Evolutionary conservation across 2,888 invertebrate species (phyloP).

Genomic region (Exocentrus adspersus): DNA sequence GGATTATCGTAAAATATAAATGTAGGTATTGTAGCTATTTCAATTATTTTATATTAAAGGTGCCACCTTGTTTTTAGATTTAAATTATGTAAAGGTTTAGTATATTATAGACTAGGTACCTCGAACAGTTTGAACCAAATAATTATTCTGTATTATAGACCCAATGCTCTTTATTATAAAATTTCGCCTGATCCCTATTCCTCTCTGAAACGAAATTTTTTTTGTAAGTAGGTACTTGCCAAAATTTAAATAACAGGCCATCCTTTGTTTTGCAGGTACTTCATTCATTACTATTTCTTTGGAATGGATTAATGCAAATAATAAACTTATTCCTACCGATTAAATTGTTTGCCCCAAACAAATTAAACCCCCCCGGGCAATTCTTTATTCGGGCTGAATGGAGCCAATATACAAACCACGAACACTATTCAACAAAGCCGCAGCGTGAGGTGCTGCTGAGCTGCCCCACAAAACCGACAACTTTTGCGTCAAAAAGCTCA

Average conservation of each 20-base stretch:
- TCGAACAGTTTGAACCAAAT: no score
- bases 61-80: not conserved
- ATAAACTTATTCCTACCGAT: not conserved
- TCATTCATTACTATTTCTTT: no score
- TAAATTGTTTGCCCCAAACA: constrained; percentile 1
- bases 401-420: constrained; percentile 32
- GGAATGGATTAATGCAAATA: no score
- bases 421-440: constrained; percentile 31
- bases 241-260: no score
- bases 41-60: not conserved
- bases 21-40: not conserved
- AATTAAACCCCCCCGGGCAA: constrained; percentile 25
- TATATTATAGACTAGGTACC: no score
- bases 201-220: no score
- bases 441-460: constrained; percentile 15
- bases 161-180: no score
- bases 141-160: no score
- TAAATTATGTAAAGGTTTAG: no score
- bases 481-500: constrained; percentile 43
- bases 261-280: no score
- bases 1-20: not conserved
- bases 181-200: no score
- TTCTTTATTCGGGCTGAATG: constrained; percentile 24
- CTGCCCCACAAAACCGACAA: constrained; percentile 27
- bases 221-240: no score